Evolutionary conservation across 2,888 invertebrate species (phyloP).

Genomic region (Antheraea assamensis): DNA sequence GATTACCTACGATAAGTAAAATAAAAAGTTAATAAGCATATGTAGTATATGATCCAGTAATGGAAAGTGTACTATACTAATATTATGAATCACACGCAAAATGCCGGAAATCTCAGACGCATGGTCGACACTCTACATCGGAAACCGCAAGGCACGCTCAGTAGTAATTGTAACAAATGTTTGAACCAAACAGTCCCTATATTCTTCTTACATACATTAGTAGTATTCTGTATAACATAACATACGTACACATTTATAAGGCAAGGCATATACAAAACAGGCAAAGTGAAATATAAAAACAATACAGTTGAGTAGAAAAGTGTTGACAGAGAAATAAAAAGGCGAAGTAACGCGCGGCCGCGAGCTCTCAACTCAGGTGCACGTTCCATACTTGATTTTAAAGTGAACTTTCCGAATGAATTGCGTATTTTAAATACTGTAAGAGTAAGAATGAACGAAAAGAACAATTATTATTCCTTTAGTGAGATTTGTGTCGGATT

Average conservation of each 20-base stretch:
- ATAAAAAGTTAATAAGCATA: no score
- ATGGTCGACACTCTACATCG: no score
- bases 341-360: not conserved
- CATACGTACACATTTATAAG: not conserved
- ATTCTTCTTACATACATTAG: not conserved
- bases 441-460: not conserved
- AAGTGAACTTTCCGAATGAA: not conserved
- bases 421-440: not conserved
- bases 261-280: not conserved
- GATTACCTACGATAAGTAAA: no score
- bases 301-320: conserved; percentile 10
- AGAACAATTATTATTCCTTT: not conserved
- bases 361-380: not conserved
- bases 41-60: no score
- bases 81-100: no score
- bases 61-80: no score
- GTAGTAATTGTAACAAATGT: no score
- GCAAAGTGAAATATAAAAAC: conserved; percentile 17
- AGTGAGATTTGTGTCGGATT: not conserved
- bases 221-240: not conserved
- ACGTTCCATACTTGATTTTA: conserved; percentile 8
- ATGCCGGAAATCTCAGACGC: no score
- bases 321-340: conserved; percentile 10
- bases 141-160: no score
- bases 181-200: no score